A percentile compares a stretch with the other conserved stretches of the same genome.
These are phyloP conservation scores for Pteruthius melanotis DNA, from an alignment of 2,113 vertebrate genomes.

Conservation along the genomic window DNA sequence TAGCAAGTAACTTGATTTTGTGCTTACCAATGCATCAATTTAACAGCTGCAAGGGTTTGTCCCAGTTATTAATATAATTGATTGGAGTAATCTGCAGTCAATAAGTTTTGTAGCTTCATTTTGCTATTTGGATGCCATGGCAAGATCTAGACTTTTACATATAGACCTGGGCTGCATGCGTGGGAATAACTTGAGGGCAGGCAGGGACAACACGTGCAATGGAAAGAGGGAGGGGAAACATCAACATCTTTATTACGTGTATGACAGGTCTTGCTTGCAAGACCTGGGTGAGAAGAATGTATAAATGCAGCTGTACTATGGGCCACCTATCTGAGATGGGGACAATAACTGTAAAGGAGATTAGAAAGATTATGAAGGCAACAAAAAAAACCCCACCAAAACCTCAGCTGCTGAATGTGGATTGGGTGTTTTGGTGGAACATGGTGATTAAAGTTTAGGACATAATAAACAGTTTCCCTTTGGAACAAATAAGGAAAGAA, in stretches of 20 bases:
- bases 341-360: neutral
- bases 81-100: neutral
- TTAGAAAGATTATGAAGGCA: neutral
- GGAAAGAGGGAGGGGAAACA: neutral
- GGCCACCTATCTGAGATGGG: neutral
- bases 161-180: rapidly evolving
- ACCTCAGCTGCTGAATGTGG: neutral
- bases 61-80: neutral
- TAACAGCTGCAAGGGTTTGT: neutral
- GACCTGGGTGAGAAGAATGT: neutral
- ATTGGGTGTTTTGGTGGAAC: neutral
- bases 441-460: neutral
- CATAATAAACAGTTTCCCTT: neutral
- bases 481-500: neutral
- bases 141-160: neutral
- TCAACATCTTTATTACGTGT: neutral
- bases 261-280: neutral
- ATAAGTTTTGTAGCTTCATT: neutral
- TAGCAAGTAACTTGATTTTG: neutral
- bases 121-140: neutral
- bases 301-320: neutral
- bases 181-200: neutral
- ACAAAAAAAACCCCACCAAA: neutral
- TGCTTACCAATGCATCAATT: neutral
- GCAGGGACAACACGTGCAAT: neutral